Conservation (phyloP, 2,888 invertebrate genomes). For the Oeneis ivallda region DNA sequence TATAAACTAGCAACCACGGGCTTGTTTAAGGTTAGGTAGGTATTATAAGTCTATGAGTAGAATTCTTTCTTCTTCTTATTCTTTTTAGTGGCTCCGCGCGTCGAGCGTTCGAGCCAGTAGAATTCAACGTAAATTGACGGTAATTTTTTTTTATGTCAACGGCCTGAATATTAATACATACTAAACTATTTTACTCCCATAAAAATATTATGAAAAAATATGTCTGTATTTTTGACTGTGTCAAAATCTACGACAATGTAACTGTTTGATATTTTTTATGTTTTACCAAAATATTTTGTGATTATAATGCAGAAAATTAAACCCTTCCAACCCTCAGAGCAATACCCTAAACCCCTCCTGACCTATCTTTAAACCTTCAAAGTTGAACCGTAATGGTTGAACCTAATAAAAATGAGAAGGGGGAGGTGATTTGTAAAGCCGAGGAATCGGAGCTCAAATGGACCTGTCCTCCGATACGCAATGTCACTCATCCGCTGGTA, state of each 20-base stretch:
- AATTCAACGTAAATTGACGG: no score
- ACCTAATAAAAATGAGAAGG: conserved; percentile 45
- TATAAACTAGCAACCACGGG: no score
- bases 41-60: no score
- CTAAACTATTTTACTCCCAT: no score
- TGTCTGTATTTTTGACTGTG: conserved; percentile 8
- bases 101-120: no score
- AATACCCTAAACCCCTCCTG: neutral
- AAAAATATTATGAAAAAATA: neutral
- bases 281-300: conserved; percentile 8
- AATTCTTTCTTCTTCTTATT: no score
- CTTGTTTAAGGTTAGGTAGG: no score
- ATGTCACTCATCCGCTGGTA: conserved; percentile 72
- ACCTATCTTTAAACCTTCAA: neutral
- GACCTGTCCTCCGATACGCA: conserved; percentile 54
- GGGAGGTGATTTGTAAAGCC: conserved; percentile 52
- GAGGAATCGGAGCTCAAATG: conserved; percentile 50
- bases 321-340: conserved; percentile 19
- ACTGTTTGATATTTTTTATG: conserved; percentile 13
- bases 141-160: no score
- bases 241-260: conserved; percentile 26
- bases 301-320: conserved; percentile 28
- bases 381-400: conserved; percentile 55
- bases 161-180: no score
- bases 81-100: no score